Conservation (phyloP, 2,888 invertebrate genomes). For the Amphiduros pacificus region DNA sequence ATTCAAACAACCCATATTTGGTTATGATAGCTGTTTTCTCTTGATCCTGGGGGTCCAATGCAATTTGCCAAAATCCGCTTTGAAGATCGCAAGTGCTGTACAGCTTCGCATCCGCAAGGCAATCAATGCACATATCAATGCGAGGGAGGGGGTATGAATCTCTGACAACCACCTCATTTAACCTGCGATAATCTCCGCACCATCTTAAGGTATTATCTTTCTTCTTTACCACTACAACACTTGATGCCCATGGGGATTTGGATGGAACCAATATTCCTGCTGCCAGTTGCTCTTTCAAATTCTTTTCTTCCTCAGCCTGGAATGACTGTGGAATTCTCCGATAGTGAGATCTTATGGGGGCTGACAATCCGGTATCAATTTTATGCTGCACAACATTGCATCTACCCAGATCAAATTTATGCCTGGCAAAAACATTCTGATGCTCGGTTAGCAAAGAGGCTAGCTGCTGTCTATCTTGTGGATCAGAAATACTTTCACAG, state of each 20-base stretch:
- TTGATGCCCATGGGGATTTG: background rate
- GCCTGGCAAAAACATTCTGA: background rate
- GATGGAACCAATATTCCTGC: background rate
- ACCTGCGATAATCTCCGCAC: background rate
- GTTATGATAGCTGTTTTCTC: background rate
- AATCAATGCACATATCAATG: background rate
- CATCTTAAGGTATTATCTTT: background rate
- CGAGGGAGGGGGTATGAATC: background rate
- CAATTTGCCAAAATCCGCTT: slow-evolving; percentile 5
- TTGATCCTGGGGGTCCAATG: background rate
- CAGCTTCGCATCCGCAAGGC: background rate
- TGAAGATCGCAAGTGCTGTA: background rate
- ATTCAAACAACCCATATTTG: background rate
- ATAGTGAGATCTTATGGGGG: background rate
- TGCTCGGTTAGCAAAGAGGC: background rate
- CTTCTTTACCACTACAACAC: background rate
- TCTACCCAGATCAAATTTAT: background rate
- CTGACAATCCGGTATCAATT: background rate
- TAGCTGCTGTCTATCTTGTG: too few relatives aligned
- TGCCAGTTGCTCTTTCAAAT: background rate
- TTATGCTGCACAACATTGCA: background rate
- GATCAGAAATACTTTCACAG: too few relatives aligned
- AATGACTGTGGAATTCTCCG: background rate
- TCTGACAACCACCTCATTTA: background rate
- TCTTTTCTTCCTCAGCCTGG: background rate